Evolutionary conservation across 1,140 invertebrate species (phyloP).

Genomic region (Euschistus heros): DNA sequence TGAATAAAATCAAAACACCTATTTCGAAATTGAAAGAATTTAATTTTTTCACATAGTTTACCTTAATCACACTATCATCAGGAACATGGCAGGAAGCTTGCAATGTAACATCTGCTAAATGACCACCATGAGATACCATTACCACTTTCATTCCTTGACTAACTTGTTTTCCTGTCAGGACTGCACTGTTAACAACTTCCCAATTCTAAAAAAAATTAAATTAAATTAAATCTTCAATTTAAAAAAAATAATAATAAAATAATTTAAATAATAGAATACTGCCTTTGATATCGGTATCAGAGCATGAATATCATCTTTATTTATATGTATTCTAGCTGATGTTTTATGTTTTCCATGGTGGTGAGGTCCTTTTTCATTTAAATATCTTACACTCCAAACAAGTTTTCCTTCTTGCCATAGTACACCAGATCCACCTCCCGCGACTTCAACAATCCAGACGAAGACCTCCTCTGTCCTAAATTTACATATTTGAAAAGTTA

Average conservation of each 20-base stretch:
- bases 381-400: slow-evolving; percentile 66
- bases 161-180: slow-evolving; percentile 85
- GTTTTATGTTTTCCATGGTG: slow-evolving; percentile 43
- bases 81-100: slow-evolving; percentile 89
- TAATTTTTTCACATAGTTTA: slow-evolving; percentile 35
- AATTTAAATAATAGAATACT: slow-evolving; percentile 29
- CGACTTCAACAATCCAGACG: slow-evolving; percentile 81
- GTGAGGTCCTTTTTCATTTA: slow-evolving; percentile 45
- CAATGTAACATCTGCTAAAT: slow-evolving; percentile 89
- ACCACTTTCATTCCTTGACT: slow-evolving; percentile 92
- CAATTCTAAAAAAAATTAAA: slow-evolving; percentile 59
- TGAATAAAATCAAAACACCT: too few species aligned
- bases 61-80: slow-evolving; percentile 93
- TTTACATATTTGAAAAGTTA: too few species aligned
- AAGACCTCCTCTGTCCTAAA: slow-evolving; percentile 69
- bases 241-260: background rate
- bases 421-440: slow-evolving; percentile 60
- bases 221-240: slow-evolving; percentile 9
- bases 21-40: too few species aligned
- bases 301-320: slow-evolving; percentile 89
- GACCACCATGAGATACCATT: slow-evolving; percentile 85
- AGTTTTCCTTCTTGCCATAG: slow-evolving; percentile 68
- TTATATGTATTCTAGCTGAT: slow-evolving; percentile 74
- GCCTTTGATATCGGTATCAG: slow-evolving; percentile 91
- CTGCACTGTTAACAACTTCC: slow-evolving; percentile 91